Evolutionary conservation across 2,113 vertebrate species (phyloP).

Genomic region (Pseudorasbora parva): DNA sequence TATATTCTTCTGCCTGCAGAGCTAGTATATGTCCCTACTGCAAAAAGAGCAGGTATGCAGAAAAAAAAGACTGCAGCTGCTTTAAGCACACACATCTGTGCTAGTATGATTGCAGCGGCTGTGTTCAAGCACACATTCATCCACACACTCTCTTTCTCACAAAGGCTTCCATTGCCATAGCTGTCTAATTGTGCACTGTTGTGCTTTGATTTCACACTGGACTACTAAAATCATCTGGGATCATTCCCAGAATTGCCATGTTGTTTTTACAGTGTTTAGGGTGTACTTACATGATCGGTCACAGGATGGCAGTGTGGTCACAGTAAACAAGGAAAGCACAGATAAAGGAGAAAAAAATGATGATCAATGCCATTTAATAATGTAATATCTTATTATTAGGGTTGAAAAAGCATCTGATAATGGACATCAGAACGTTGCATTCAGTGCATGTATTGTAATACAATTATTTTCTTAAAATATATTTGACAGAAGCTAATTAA

Average conservation of each 20-base stretch:
- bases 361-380: neutral
- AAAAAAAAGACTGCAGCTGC: conserved; percentile 38
- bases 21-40: conserved; percentile 63
- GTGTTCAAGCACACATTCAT: conserved; percentile 10
- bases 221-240: conserved; percentile 2
- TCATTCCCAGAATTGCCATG: neutral
- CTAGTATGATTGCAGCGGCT: conserved; percentile 47
- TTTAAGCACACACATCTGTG: conserved; percentile 4
- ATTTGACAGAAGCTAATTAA: neutral
- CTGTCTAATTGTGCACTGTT: conserved; percentile 2
- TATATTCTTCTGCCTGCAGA: conserved; percentile 58
- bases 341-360: neutral
- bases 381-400: neutral
- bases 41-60: conserved; percentile 63
- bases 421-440: neutral
- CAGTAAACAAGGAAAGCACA: neutral
- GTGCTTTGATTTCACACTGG: neutral
- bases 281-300: conserved; percentile 9
- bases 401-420: neutral
- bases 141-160: neutral
- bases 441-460: neutral
- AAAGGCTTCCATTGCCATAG: conserved; percentile 1
- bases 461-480: neutral
- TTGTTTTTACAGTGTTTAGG: neutral
- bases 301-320: conserved; percentile 34